A percentile compares a stretch with the other conserved stretches of the same genome.
phyloP scores from a whole-genome alignment of 2,113 vertebrate genomes.

The Eretmochelys imbricata region DNA sequence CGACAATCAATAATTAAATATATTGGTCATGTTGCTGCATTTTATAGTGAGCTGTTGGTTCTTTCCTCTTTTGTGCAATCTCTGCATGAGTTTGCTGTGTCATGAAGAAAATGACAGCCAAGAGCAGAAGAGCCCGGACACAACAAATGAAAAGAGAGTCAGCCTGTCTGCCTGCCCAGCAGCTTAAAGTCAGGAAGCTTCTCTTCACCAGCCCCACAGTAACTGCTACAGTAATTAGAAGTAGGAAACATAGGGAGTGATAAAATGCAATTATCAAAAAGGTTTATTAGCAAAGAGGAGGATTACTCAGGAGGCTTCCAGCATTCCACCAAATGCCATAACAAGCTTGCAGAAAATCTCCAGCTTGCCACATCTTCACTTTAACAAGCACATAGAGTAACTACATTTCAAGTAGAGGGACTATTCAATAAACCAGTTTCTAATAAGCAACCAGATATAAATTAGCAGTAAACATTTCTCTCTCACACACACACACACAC shows the following conservation, averaged over 20 bases:
- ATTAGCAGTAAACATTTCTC: neutral
- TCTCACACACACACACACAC: neutral
- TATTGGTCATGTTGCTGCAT: rapidly evolving
- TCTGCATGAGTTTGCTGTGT: neutral
- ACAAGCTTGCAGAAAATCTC: neutral
- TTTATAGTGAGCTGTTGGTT: rapidly evolving
- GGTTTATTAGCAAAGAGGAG: neutral
- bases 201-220: neutral
- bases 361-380: neutral
- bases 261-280: neutral
- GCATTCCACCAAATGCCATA: neutral
- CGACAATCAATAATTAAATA: neutral
- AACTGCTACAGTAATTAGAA: neutral
- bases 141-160: neutral
- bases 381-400: neutral
- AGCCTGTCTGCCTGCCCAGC: neutral
- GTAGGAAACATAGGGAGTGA: neutral
- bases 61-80: neutral
- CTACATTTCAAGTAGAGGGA: neutral
- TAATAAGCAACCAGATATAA: neutral
- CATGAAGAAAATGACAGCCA: neutral
- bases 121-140: neutral
- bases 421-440: neutral
- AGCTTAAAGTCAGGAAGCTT: neutral
- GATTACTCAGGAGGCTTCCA: neutral